Evolutionary conservation across 92 coral and sea anemone species (phyloP), one percentile per base, ranked within the genome.

Genomic region (Parazoanthus swiftii): DNA sequence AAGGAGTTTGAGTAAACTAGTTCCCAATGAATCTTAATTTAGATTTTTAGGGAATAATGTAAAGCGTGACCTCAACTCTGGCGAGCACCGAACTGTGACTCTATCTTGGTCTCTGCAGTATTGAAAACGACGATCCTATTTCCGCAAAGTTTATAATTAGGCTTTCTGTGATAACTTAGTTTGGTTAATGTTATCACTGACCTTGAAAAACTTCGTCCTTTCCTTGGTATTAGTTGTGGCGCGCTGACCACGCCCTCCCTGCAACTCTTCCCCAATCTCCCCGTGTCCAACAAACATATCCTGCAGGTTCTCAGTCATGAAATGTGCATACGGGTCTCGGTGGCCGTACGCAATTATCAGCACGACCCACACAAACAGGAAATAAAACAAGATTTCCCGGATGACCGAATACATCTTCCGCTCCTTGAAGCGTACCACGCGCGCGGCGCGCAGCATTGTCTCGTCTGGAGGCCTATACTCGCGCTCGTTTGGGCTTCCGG

Each of bases 241-340:
- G 78, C 89, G 74, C 85, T 89, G 75, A 86, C 92, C 66, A 86
- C 90, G 48, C 44, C 77, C 94, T 85, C 90, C 88, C 88, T 92
- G 81, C 77, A 89, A 54, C 94, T 91, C 83, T 75, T 89, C 67
- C 3, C 89, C 82, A 76, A 86, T 83, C 23, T 86, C 89, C 81
- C 89, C 89, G 75, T 77, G 86, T 44, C 96, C 94, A 43, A 89
- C 86, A 74, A 97, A 93, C 82, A 91, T 90, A 80, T 97, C 92
- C 44, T 94, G 92, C 85, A 95, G 88, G 74, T 94, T 92, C 80
- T 91, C 94, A 9, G 98, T 91, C 95, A 97, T 80, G 77, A 63
- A 86, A 82, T 93, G 94, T 67, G 99, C 98, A 85, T 97, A 92
- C 74, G 99, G 98, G 91, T 97, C 99, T 74, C 95, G 93, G 91